Base-by-base conservation (phyloP, 2,888 invertebrate genomes). In the Drosophila ezoana region DNA sequence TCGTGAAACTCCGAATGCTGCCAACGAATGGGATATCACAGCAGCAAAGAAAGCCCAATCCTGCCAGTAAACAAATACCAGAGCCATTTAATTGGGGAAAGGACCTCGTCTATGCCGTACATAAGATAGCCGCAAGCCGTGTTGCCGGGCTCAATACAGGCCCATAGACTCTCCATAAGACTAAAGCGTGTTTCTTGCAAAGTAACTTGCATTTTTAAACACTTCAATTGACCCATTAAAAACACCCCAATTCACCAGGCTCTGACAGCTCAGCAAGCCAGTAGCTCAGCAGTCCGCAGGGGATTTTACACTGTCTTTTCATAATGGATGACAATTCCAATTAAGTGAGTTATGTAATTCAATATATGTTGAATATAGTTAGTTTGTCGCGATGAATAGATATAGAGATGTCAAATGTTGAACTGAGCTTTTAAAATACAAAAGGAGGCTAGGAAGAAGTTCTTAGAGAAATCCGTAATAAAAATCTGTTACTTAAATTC, bases 51-150 rank as follows among this genome's bases (percentile, higher is more conserved):
- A 77, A 76, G 64, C 69, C 72, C 63, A 69, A 38, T 63, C 68
- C 70, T 67, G 53, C 81, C 68, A 61, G 75, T 77, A 72, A 77
- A 79, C 79, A 81, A 79, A 81, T 72, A 70, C 67, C 72, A 64
- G 41, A 72, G 74, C 68, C 59, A 87, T 87, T 87, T 87, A 83
- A 84, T 84, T 87, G 86, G 38, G 67, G 79, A 84, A 85, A 72
- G 63, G 80, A 72, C 72, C 69, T 37, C 51, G 8, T 14, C 40
- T 14, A 14, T 16, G 40, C 49, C 40, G 28, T 32, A 35, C 40
- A 51, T 10, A 35, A 52, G 51, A 45, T 61, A 44, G 62, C 51
- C 62, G 20, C 61, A 43, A 43, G 18, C 28, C 16, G 23, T 41
- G 16, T 33, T 16, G 20, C 40, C 41, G 48, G 61, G 61, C 13